Percentiles rank a stretch among this genome's conserved stretches.
Evolutionary conservation across 2,888 invertebrate genomes (phyloP).

Genomic region (Blastobasis lacticolella): DNA sequence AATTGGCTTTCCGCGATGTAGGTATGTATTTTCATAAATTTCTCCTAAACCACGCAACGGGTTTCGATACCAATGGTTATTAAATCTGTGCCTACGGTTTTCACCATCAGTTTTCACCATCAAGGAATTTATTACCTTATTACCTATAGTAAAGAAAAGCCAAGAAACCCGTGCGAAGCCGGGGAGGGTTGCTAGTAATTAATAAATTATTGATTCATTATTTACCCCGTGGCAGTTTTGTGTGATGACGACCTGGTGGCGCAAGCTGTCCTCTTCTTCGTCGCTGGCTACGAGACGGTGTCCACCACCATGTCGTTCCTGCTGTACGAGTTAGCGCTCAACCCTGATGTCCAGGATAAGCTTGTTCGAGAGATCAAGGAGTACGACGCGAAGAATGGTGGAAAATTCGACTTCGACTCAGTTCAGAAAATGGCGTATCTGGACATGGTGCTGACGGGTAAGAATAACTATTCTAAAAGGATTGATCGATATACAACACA

Average conservation of each 20-base stretch:
- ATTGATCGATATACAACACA: no score
- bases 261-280: conserved; percentile 69
- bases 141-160: no score
- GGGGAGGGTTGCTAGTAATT: no score
- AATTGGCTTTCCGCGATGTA: no score
- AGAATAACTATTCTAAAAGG: conserved; percentile 33
- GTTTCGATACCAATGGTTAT: no score
- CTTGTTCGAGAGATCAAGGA: conserved; percentile 71
- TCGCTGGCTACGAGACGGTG: conserved; percentile 72
- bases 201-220: no score
- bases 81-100: no score
- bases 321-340: conserved; percentile 71
- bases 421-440: conserved; percentile 73
- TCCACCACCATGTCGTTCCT: conserved; percentile 62
- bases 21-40: no score
- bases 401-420: conserved; percentile 62
- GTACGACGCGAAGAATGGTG: conserved; percentile 43
- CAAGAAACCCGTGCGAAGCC: no score
- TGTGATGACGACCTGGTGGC: conserved; percentile 53
- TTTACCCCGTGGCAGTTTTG: conserved; percentile 30
- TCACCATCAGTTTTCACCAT: no score
- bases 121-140: no score
- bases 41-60: no score
- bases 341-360: conserved; percentile 72
- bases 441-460: conserved; percentile 76